phyloP scores from a whole-genome alignment of 2,797 vertebrate genomes.

The Typhlichthys eigenmanni region DNA sequence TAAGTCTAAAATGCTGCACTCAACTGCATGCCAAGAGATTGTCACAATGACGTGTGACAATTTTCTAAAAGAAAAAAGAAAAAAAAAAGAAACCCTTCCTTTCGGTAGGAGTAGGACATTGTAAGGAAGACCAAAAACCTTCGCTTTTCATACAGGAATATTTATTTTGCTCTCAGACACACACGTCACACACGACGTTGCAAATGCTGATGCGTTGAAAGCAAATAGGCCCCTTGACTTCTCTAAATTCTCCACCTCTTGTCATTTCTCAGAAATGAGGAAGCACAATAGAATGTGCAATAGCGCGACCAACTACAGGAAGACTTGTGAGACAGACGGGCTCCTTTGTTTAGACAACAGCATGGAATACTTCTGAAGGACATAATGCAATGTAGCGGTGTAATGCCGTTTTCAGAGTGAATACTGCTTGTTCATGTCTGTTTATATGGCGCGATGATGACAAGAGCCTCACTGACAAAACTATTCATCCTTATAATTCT shows the following conservation, averaged over 20 bases:
- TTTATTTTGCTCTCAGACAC: slow-evolving; percentile 25
- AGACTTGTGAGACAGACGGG: background rate
- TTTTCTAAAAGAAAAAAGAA: no score
- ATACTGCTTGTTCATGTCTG: slow-evolving; percentile 11
- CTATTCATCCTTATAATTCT: slow-evolving; percentile 79
- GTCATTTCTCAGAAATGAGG: slow-evolving; percentile 38
- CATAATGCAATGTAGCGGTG: background rate
- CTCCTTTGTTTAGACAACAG: background rate
- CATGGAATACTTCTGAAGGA: background rate
- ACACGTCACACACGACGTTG: background rate
- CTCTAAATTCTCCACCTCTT: slow-evolving; percentile 34
- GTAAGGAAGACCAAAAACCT: no score
- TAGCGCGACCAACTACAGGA: slow-evolving; percentile 32
- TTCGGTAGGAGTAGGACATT: no score
- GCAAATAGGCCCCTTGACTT: slow-evolving; percentile 2
- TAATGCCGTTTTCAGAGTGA: slow-evolving; percentile 13
- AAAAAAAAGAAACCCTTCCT: background rate
- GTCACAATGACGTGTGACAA: no score
- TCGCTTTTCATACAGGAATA: no score
- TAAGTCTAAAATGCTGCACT: slow-evolving; percentile 39
- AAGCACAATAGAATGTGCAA: slow-evolving; percentile 66
- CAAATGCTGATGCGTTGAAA: background rate
- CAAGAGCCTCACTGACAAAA: slow-evolving; percentile 76
- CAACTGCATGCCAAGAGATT: slow-evolving; percentile 41
- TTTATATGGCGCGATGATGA: slow-evolving; percentile 63